phyloP scores from a whole-genome alignment of 2,797 vertebrate genomes.

The Channallabes apus region DNA sequence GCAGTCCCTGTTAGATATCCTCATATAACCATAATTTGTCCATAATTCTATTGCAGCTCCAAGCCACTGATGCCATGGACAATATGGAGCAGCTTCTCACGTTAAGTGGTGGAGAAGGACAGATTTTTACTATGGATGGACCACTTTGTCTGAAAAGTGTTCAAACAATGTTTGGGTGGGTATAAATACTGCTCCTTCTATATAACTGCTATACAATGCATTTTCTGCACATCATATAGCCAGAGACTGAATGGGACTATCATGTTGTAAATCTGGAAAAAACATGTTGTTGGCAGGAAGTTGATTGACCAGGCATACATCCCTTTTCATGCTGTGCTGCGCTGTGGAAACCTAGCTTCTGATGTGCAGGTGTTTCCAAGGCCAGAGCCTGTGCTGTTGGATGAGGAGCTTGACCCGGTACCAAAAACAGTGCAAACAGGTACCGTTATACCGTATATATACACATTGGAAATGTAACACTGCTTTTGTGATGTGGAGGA shows the following conservation, averaged over 20 bases:
- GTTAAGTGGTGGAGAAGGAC: conserved; percentile 91
- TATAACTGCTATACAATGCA: not conserved
- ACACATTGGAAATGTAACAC: not conserved
- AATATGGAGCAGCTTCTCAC: conserved; percentile 89
- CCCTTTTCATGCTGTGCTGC: conserved; percentile 93
- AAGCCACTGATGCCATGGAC: conserved; percentile 89
- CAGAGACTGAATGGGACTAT: not conserved
- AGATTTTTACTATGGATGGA: conserved; percentile 95
- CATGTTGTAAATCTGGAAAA: not conserved
- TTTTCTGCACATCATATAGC: not conserved
- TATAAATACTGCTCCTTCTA: not conserved
- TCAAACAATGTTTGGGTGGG: conserved; percentile 97
- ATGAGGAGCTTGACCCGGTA: conserved; percentile 93
- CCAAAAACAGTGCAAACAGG: conserved; percentile 89
- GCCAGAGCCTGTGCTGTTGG: conserved; percentile 89
- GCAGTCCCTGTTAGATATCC: not conserved
- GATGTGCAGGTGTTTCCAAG: conserved; percentile 98
- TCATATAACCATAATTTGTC: not conserved
- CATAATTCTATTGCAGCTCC: conserved; percentile 75
- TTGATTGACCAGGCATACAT: conserved; percentile 94
- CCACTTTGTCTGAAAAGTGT: conserved; percentile 95
- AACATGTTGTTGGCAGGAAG: conserved; percentile 75
- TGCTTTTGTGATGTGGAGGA: not conserved
- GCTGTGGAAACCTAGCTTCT: conserved; percentile 92
- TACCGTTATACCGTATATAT: no score